Conservation (phyloP, 2,888 invertebrate genomes). For the Steromphala cineraria region DNA sequence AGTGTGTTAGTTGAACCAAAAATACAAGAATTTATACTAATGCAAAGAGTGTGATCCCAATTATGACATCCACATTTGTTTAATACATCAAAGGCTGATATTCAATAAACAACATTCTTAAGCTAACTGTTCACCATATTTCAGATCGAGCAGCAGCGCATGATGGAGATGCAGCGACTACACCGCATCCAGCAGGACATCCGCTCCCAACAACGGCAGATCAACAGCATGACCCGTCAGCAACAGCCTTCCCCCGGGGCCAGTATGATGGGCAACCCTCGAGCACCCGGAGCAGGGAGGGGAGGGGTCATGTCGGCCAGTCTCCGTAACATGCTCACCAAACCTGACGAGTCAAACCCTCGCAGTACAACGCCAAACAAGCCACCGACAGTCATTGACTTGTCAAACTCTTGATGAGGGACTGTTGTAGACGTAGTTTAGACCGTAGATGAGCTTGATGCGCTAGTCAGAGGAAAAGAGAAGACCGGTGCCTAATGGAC, state of each 20-base stretch:
- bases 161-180: constrained; percentile 48
- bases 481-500: too few relatives aligned
- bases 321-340: background rate
- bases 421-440: background rate
- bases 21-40: too few relatives aligned
- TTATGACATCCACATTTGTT: too few relatives aligned
- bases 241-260: background rate
- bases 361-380: constrained; percentile 12
- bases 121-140: background rate
- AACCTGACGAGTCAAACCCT: background rate
- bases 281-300: background rate
- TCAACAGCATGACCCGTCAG: background rate
- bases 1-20: too few relatives aligned
- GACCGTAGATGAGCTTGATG: background rate
- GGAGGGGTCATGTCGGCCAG: background rate
- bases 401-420: constrained; percentile 16
- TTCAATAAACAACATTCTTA: too few relatives aligned
- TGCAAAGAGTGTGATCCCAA: too few relatives aligned
- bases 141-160: constrained; percentile 51
- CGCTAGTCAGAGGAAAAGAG: background rate
- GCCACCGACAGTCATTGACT: constrained; percentile 6
- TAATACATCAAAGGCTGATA: too few relatives aligned
- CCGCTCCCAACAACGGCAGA: constrained; percentile 50
- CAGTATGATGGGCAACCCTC: background rate
- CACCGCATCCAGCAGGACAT: constrained; percentile 57